Evolutionary conservation across 1,140 invertebrate species (phyloP), one percentile per base, ranked within the genome.

Genomic region (Littorina saxatilis): DNA sequence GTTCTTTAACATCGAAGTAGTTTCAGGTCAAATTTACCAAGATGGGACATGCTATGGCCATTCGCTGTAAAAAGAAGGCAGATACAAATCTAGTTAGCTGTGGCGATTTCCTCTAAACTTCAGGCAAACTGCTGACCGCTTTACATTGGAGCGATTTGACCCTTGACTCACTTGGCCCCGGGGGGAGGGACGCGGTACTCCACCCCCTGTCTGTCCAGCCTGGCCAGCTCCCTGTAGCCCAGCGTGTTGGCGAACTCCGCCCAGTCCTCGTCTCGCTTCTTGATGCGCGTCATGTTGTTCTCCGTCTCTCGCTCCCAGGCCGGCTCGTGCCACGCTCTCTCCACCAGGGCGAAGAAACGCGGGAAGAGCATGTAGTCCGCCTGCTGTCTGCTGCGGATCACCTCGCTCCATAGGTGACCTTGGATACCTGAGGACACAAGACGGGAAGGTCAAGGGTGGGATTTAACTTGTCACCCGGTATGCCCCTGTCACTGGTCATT

Each of bases 111-210:
- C n/a, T n/a, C n/a, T n/a, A n/a, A n/a, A n/a, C n/a, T n/a, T n/a
- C n/a, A n/a, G n/a, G n/a, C n/a, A n/a, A n/a, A n/a, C n/a, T n/a
- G n/a, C n/a, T n/a, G n/a, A n/a, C n/a, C n/a, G n/a, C n/a, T n/a
- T n/a, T n/a, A n/a, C n/a, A n/a, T n/a, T n/a, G n/a, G n/a, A n/a
- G n/a, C n/a, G n/a, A n/a, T n/a, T n/a, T n/a, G n/a, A n/a, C n/a
- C n/a, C n/a, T n/a, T n/a, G 32, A 77, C 84, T 84, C 82, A 89
- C 90, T 73, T 83, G 13, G 88, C 90, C 3, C 89, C 89, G 1
- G 90, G 89, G 58, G 82, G 87, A 1, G 88, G 88, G 2, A 91
- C 70, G 27, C 87, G 40, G 70, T 90, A 91, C 40, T 77, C 79
- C 35, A 88, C 74, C 15, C 83, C 84, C 32, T 85, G 27, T 37